Evolutionary conservation across 2,888 invertebrate genomes (phyloP).

Genomic region (Colostygia pectinataria): DNA sequence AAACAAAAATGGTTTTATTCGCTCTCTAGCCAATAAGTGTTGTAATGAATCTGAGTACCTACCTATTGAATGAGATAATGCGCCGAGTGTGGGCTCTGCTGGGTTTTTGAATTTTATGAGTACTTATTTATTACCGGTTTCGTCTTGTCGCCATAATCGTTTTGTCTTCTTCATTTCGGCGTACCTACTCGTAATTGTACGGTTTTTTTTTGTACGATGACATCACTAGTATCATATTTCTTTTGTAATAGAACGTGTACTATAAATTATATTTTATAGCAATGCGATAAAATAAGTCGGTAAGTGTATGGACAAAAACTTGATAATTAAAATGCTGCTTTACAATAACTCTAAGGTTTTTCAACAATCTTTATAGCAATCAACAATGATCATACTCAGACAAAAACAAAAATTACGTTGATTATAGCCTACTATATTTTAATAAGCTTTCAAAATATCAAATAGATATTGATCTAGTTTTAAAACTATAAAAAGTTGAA

Average conservation of each 20-base stretch:
- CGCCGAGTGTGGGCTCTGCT: constrained; percentile 72
- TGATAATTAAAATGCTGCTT: not conserved
- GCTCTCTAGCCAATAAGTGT: constrained; percentile 75
- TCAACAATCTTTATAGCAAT: too few species aligned
- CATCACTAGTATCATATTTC: constrained; percentile 34
- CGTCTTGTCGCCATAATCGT: constrained; percentile 61
- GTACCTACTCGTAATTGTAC: constrained; percentile 36
- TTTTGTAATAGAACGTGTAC: constrained; percentile 29
- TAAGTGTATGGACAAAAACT: constrained; percentile 5
- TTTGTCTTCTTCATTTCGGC: constrained; percentile 36
- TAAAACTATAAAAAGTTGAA: not conserved
- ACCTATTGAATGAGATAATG: constrained; percentile 71
- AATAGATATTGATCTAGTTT: too few species aligned
- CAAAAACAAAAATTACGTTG: too few species aligned
- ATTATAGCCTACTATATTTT: too few species aligned
- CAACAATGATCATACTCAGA: too few species aligned
- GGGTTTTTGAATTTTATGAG: constrained; percentile 63
- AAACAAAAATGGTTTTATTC: constrained; percentile 75
- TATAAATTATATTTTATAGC: constrained; percentile 27
- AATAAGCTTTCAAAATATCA: too few species aligned
- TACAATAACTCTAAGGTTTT: not conserved
- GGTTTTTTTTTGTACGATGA: constrained; percentile 32
- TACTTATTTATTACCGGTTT: constrained; percentile 69
- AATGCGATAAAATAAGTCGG: constrained; percentile 11
- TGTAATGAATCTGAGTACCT: constrained; percentile 80